These are phyloP conservation scores for Threskiornis aethiopicus DNA, from an alignment of 2,797 vertebrate species.

Conservation along the genomic window DNA sequence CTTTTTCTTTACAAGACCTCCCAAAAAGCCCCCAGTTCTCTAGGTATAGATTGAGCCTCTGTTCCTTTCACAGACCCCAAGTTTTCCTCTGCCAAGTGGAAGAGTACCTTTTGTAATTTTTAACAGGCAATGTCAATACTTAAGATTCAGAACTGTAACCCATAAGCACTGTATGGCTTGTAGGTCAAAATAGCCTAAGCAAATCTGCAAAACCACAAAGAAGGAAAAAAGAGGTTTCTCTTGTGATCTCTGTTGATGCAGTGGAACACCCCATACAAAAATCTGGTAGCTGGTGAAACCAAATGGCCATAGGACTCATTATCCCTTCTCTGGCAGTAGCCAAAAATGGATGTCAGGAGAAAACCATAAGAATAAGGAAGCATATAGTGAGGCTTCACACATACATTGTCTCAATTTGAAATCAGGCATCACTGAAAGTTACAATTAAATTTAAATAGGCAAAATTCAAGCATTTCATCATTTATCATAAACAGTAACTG, in stretches of 20 bases:
- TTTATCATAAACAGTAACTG: background rate
- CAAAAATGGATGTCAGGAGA: background rate
- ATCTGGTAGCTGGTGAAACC: background rate
- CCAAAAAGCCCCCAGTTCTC: background rate
- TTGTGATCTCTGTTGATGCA: background rate
- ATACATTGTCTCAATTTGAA: background rate
- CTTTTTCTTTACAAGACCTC: background rate
- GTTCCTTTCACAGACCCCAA: background rate
- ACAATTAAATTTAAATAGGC: background rate
- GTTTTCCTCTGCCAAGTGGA: rapidly evolving
- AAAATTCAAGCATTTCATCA: background rate
- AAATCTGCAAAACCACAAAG: background rate
- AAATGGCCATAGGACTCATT: background rate
- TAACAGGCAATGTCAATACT: background rate
- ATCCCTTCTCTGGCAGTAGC: background rate
- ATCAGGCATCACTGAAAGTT: background rate
- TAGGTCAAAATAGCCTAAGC: background rate
- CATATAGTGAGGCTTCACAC: background rate
- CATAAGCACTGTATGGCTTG: background rate
- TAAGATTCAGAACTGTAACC: background rate
- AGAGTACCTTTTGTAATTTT: background rate
- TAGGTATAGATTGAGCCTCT: background rate
- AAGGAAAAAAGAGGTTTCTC: background rate
- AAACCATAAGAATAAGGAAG: background rate
- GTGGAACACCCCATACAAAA: background rate